Evolutionary conservation across 2,888 invertebrate species (phyloP), one percentile per base, ranked within the genome.

Genomic region (Dilophus febrilis): DNA sequence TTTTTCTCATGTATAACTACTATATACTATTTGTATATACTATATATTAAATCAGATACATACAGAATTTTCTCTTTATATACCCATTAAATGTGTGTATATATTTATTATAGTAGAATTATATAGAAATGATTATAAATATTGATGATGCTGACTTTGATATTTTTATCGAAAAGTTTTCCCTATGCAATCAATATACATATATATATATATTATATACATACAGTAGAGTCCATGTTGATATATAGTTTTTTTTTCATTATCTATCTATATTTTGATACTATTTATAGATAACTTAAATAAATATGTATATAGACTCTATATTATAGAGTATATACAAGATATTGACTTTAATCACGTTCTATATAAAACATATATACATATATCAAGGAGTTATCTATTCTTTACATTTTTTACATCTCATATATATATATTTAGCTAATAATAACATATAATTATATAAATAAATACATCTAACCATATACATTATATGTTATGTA

Each of bases 261-360:
- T 30, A 30, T 30, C 5, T 14, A 14, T 14, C 4, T 14, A 31
- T 31, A 22, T 22, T 6, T 22, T 22, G 22, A 6, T 6, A 22
- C 22, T 22, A 22, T 22, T 22, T 22, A 22, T 22, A 6, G 4
- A n/a, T n/a, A n/a, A n/a, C n/a, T n/a, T n/a, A 35, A n/a, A 22
- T 35, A 12, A 27, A 13, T 14, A 7, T 37, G 17, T 30, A 30
- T 31, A n/a, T 18, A 14, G 14, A 28, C 14, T 30, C 10, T 7
- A 16, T n/a, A 30, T 29, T 29, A 37, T 18, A 18, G 18, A 17
- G 31, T 38, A 19, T 31, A 29, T 32, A 44, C 45, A 46, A 46
- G 44, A 46, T 46, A 45, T 46, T 46, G 44, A 44, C 44, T 46
- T 45, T 44, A 45, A 46, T 46, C 46, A 46, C 46, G 46, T 46